These are phyloP conservation scores for Carpatolechia fugitivella DNA, from an alignment of 2,888 invertebrate species.

Conservation along the genomic window DNA sequence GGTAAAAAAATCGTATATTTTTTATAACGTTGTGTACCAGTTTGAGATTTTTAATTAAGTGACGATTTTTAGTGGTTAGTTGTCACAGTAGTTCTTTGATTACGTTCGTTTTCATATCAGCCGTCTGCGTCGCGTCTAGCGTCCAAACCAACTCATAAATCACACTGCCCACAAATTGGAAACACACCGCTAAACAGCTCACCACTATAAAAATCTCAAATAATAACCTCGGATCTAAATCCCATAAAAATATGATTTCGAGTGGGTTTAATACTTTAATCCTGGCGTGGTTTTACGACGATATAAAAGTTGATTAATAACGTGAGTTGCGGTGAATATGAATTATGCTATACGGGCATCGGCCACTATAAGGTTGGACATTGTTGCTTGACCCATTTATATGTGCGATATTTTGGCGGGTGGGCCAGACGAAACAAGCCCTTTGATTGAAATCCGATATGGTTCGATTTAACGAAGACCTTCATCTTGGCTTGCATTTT, in stretches of 20 bases:
- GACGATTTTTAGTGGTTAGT: constrained; percentile 11
- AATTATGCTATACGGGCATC: constrained; percentile 30
- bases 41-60: too few species aligned
- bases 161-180: constrained; percentile 66
- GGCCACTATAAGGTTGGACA: constrained; percentile 54
- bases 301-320: constrained; percentile 75
- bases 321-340: constrained; percentile 48
- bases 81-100: constrained; percentile 43
- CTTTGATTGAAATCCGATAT: constrained; percentile 33
- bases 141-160: constrained; percentile 54
- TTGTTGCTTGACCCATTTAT: constrained; percentile 72
- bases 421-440: constrained; percentile 62
- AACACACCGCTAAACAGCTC: constrained; percentile 60
- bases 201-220: constrained; percentile 62
- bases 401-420: constrained; percentile 62
- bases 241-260: constrained; percentile 76
- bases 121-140: constrained; percentile 66
- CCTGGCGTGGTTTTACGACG: constrained; percentile 70
- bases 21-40: too few species aligned
- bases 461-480: constrained; percentile 46
- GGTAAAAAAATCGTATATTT: too few species aligned
- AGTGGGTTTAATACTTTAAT: constrained; percentile 73
- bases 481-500: background rate
- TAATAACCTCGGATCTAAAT: constrained; percentile 74
- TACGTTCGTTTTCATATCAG: constrained; percentile 25